Evolutionary conservation across 2,797 vertebrate species (phyloP).

Genomic region (Myotis daubentonii): DNA sequence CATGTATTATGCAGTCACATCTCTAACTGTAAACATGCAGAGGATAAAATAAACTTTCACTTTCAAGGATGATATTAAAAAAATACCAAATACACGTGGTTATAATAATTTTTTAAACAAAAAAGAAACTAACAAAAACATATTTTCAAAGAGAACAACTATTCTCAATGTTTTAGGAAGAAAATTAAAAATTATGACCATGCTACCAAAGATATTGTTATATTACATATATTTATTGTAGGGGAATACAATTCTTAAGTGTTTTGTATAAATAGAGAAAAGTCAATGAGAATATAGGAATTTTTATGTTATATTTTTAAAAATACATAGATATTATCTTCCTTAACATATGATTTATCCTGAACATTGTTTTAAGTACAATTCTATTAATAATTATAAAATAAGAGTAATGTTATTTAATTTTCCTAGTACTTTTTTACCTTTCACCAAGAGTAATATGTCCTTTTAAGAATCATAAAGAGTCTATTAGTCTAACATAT

Average conservation of each 20-base stretch:
- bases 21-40: background rate
- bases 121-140: background rate
- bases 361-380: conserved; percentile 29
- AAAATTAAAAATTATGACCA: background rate
- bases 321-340: background rate
- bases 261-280: background rate
- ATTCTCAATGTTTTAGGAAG: background rate
- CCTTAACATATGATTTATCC: background rate
- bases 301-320: background rate
- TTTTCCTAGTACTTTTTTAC: background rate
- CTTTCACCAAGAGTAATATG: background rate
- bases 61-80: conserved; percentile 40
- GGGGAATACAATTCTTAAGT: background rate
- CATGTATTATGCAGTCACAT: background rate
- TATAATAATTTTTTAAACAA: background rate
- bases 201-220: background rate
- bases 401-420: background rate
- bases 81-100: background rate
- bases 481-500: background rate
- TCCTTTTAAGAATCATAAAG: background rate
- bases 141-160: background rate
- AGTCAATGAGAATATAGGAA: background rate
- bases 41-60: background rate
- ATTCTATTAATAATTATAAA: conserved; percentile 4
- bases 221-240: background rate